Percentiles rank a stretch among this genome's conserved stretches.
phyloP scores from a whole-genome alignment of 2,888 invertebrate species.

The Mythimna pallens region DNA sequence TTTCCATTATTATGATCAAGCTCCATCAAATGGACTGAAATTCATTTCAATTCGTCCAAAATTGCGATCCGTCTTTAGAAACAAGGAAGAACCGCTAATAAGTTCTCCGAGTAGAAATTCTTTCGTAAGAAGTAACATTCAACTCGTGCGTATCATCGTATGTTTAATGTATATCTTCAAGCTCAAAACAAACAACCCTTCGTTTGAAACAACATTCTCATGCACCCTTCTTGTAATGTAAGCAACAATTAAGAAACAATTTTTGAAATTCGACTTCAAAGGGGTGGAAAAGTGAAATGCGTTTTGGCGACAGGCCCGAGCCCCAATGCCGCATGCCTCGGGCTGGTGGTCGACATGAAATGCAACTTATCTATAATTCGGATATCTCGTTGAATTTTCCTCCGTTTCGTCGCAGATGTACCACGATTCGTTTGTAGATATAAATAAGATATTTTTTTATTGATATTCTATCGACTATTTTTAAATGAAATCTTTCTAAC shows the following conservation, averaged over 20 bases:
- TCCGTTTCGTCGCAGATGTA: slow-evolving; percentile 20
- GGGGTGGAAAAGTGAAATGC: slow-evolving; percentile 57
- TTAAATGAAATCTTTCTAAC: background rate
- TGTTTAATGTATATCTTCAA: slow-evolving; percentile 38
- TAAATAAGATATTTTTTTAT: slow-evolving; percentile 13
- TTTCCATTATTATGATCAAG: slow-evolving; percentile 10
- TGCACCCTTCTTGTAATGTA: slow-evolving; percentile 59
- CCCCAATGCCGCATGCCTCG: slow-evolving; percentile 40
- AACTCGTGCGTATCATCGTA: slow-evolving; percentile 26
- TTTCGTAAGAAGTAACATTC: slow-evolving; percentile 18
- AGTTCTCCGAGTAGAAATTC: slow-evolving; percentile 5
- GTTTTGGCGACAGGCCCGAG: slow-evolving; percentile 40
- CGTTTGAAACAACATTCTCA: slow-evolving; percentile 47
- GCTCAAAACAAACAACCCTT: slow-evolving; percentile 45
- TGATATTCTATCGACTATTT: slow-evolving; percentile 2
- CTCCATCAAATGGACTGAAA: slow-evolving; percentile 10
- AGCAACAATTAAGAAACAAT: slow-evolving; percentile 64
- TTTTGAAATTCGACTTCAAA: slow-evolving; percentile 58
- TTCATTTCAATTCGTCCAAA: slow-evolving; percentile 8
- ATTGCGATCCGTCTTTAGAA: slow-evolving; percentile 12
- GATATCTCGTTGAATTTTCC: slow-evolving; percentile 40
- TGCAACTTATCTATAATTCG: slow-evolving; percentile 54
- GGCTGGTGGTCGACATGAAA: slow-evolving; percentile 51
- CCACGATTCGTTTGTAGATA: background rate
- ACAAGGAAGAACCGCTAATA: slow-evolving; percentile 14